Percentiles rank a stretch among this genome's conserved stretches.
Evolutionary conservation across 2,797 vertebrate species (phyloP).

Genomic region (Epinephelus coioides): DNA sequence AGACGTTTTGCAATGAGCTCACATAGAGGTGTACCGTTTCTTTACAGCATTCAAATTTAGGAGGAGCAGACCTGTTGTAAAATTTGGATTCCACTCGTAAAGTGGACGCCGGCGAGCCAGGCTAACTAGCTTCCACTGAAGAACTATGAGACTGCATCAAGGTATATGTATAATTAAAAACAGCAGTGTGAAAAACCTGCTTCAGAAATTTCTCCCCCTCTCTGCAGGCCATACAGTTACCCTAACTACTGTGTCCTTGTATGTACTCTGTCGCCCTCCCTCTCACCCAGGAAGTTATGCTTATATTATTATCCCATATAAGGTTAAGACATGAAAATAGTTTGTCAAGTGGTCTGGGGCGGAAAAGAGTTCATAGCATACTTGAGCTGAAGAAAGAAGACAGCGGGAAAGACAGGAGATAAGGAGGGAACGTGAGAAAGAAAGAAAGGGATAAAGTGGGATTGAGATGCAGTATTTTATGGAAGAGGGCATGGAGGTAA

Average conservation of each 20-base stretch:
- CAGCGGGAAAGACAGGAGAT: constrained; percentile 7
- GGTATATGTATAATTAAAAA: neutral
- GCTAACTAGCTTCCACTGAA: neutral
- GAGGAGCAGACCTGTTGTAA: neutral
- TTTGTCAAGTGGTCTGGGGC: constrained; percentile 24
- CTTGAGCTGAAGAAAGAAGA: constrained; percentile 15
- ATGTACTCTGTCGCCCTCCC: constrained; percentile 14
- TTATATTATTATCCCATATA: constrained; percentile 44
- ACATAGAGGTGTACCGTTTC: neutral
- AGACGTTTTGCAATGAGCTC: neutral
- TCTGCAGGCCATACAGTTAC: neutral
- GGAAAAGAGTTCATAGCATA: constrained; percentile 20
- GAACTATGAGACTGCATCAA: too few species aligned
- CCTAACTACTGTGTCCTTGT: constrained; percentile 30
- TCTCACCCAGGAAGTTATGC: constrained; percentile 33
- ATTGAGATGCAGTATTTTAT: constrained; percentile 19
- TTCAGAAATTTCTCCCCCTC: neutral
- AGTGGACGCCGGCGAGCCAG: neutral
- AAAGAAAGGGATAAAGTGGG: constrained; percentile 31
- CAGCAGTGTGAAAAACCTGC: too few species aligned
- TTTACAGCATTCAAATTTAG: neutral
- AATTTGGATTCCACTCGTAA: neutral
- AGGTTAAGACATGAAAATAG: constrained; percentile 50
- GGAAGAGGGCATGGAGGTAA: constrained; percentile 5
- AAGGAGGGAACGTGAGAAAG: constrained; percentile 18